Percentiles rank a stretch among this genome's conserved stretches.
Conservation (phyloP, 2,797 vertebrate genomes). For the Hyperoplus immaculatus region DNA sequence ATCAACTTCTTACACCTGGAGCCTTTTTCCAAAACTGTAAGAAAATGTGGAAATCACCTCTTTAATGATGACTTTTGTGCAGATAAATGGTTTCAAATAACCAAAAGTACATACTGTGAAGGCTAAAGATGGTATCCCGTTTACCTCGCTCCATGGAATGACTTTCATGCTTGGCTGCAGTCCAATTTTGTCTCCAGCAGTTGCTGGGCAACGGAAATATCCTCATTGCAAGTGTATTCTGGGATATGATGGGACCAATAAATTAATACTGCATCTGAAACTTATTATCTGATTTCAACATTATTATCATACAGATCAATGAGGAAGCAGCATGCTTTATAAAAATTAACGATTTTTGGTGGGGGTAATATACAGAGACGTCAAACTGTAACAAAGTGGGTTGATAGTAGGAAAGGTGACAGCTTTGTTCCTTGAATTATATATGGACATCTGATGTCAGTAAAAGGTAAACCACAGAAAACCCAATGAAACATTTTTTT, state of each 20-base stretch:
- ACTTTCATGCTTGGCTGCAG: constrained; percentile 80
- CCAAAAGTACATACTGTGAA: constrained; percentile 30
- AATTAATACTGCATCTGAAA: constrained; percentile 64
- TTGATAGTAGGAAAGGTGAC: not conserved
- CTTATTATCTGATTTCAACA: constrained; percentile 61
- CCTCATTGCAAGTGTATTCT: constrained; percentile 71
- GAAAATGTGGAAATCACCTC: not conserved
- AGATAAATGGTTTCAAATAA: constrained; percentile 48
- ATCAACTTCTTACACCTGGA: constrained; percentile 5
- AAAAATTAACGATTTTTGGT: constrained; percentile 14
- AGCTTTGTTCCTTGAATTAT: not conserved
- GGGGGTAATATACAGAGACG: not conserved
- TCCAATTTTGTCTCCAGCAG: constrained; percentile 79
- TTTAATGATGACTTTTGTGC: not conserved
- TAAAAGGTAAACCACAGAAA: not conserved
- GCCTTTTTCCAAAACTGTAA: not conserved
- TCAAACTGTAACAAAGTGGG: not conserved
- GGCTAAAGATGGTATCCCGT: constrained; percentile 61
- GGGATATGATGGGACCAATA: constrained; percentile 69
- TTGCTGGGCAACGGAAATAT: constrained; percentile 80
- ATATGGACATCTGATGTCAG: not conserved
- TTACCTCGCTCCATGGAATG: constrained; percentile 64
- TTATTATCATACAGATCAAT: constrained; percentile 52
- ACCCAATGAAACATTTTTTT: not conserved
- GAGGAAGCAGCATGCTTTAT: constrained; percentile 6